Conservation (phyloP, 2,888 invertebrate genomes). For the Serripes groenlandicus region DNA sequence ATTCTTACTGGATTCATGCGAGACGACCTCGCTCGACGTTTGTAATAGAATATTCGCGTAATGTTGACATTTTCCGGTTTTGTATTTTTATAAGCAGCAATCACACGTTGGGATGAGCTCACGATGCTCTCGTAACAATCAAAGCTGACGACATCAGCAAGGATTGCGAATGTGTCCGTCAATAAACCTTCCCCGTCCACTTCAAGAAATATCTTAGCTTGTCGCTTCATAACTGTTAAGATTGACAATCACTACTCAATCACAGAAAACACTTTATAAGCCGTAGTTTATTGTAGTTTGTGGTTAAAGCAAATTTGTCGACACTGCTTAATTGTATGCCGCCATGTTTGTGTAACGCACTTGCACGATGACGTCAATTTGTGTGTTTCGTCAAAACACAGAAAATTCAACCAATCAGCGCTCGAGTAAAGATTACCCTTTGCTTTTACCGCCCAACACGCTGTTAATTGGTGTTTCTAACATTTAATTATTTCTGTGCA, state of each 20-base stretch:
- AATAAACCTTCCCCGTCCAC: constrained; percentile 59
- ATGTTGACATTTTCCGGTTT: constrained; percentile 34
- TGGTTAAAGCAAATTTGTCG: not conserved
- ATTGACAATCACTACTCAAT: too few species aligned
- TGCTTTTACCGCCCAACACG: too few species aligned
- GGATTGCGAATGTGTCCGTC: constrained; percentile 49
- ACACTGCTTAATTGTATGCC: constrained; percentile 25
- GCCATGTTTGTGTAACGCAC: constrained; percentile 56
- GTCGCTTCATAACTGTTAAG: constrained; percentile 55
- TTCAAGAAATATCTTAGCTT: constrained; percentile 54
- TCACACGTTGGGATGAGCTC: constrained; percentile 53
- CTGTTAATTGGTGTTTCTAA: too few species aligned
- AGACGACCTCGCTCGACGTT: constrained; percentile 57
- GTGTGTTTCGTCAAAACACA: constrained; percentile 58
- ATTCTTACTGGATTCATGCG: constrained; percentile 60
- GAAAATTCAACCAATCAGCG: not conserved
- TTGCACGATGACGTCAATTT: constrained; percentile 61
- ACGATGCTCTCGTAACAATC: constrained; percentile 66
- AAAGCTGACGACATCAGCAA: constrained; percentile 63
- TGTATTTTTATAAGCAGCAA: constrained; percentile 35
- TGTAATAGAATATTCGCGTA: constrained; percentile 55
- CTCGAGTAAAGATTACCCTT: too few species aligned
- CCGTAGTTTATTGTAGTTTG: too few species aligned
- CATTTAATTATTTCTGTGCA: too few species aligned
- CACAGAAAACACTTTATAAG: too few species aligned